These are phyloP conservation scores for Alloplasta piceator DNA, from an alignment of 2,888 invertebrate genomes.

Conservation along the genomic window DNA sequence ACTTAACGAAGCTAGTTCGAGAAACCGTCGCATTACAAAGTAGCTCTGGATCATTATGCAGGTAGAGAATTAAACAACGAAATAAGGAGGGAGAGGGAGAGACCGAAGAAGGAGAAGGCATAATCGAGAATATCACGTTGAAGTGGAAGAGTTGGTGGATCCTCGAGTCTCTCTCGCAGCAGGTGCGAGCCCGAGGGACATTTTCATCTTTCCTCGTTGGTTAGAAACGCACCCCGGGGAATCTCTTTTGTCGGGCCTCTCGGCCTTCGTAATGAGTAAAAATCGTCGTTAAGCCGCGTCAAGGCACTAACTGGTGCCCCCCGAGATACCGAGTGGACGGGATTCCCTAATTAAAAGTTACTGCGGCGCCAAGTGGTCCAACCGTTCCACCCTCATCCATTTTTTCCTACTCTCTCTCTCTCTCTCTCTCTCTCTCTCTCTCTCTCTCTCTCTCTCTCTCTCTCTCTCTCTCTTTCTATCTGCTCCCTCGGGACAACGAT, in stretches of 20 bases:
- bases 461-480: slow-evolving; percentile 16
- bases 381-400: slow-evolving; percentile 9
- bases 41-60: slow-evolving; percentile 61
- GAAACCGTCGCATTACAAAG: slow-evolving; percentile 59
- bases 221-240: slow-evolving; percentile 65
- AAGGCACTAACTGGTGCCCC: slow-evolving; percentile 62
- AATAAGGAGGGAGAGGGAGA: slow-evolving; percentile 19
- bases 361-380: slow-evolving; percentile 65
- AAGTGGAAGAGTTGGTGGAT: slow-evolving; percentile 38
- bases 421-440: background rate
- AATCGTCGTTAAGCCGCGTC: slow-evolving; percentile 75
- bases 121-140: slow-evolving; percentile 49
- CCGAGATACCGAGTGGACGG: slow-evolving; percentile 71
- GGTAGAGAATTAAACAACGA: slow-evolving; percentile 64
- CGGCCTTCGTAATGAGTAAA: slow-evolving; percentile 75
- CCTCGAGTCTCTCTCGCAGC: slow-evolving; percentile 33
- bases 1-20: slow-evolving; percentile 60
- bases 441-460: background rate
- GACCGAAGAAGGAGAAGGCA: background rate
- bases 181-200: slow-evolving; percentile 57
- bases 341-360: slow-evolving; percentile 79
- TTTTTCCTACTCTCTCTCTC: slow-evolving; percentile 1
- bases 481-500: slow-evolving; percentile 53
- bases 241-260: slow-evolving; percentile 65
- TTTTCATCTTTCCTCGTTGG: slow-evolving; percentile 57